Percentiles rank a stretch among this genome's conserved stretches.
phyloP scores from a whole-genome alignment of 2,113 vertebrate species.

The Hypocryptadius cinnamomeus region DNA sequence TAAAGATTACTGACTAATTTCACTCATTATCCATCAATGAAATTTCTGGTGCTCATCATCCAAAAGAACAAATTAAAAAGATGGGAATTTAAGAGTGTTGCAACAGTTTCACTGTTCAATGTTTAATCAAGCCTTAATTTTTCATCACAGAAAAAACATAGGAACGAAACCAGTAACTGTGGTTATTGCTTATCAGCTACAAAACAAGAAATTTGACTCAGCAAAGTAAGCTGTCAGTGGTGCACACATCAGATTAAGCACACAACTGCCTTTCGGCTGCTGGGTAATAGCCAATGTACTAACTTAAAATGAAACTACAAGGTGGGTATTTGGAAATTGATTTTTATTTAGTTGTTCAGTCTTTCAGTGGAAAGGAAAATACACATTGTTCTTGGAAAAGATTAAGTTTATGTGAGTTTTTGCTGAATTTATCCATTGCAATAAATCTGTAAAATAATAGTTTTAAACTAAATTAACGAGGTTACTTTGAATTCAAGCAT shows the following conservation, averaged over 20 bases:
- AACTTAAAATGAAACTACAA: background rate
- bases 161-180: background rate
- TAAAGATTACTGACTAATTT: background rate
- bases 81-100: background rate
- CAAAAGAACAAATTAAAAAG: background rate
- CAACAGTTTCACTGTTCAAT: background rate
- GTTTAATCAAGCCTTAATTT: background rate
- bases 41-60: background rate
- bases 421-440: background rate
- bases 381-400: background rate
- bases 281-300: background rate
- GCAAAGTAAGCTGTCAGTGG: background rate
- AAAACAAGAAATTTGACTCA: constrained; percentile 6
- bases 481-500: background rate
- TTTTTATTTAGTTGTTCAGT: background rate
- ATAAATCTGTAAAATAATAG: background rate
- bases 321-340: background rate
- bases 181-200: constrained; percentile 7
- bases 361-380: background rate
- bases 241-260: background rate
- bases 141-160: background rate
- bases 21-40: background rate
- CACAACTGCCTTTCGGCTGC: background rate
- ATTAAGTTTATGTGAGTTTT: background rate
- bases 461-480: background rate